Evolutionary conservation across 2,113 vertebrate species (phyloP), one percentile per base, ranked within the genome.

Genomic region (Bucco capensis): DNA sequence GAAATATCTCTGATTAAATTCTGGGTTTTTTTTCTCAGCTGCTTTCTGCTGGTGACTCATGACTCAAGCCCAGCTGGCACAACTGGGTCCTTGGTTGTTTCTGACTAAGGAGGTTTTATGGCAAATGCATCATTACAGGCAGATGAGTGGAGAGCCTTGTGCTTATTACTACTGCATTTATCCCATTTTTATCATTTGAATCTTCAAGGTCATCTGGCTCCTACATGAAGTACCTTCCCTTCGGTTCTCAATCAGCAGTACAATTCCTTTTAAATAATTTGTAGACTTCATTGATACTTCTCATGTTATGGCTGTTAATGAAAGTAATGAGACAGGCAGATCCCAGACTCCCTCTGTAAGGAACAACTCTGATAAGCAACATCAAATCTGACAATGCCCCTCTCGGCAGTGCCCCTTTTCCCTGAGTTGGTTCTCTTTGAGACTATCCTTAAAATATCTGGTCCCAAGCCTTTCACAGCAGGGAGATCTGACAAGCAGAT

Each of bases 21-120:
- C 86, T 81, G 70, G 53, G 70, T 23, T 49, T 88, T 49, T 88
- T 56, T 83, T 75, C 83, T 88, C 70, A 69, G 83, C 86, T 89
- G 74, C 53, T 53, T 51, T 92, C 51, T 93, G 51, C 44, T 54
- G 62, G 81, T 93, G 94, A 94, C 77, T 96, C 89, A 92, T 47
- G 42, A 51, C 60, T 71, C 70, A 77, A 37, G 61, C 66, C 74
- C 89, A 92, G 83, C 86, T 92, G 86, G 65, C 80, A 72, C 49
- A 72, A 71, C 44, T 61, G 81, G 44, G 22, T 23, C 74, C 86
- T 81, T 18, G 9, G 79, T 71, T 67, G 57, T 56, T 90, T 86
- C 80, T 78, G 35, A 19, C 65, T 90, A 19, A 60, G 35, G 80
- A 90, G 61, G 73, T 78, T 90, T 93, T 44, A 82, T 3, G 60